Percentiles rank a stretch among this genome's conserved stretches.
These are phyloP conservation scores for Cenopis cana DNA, from an alignment of 2,888 invertebrate genomes.

Conservation along the genomic window DNA sequence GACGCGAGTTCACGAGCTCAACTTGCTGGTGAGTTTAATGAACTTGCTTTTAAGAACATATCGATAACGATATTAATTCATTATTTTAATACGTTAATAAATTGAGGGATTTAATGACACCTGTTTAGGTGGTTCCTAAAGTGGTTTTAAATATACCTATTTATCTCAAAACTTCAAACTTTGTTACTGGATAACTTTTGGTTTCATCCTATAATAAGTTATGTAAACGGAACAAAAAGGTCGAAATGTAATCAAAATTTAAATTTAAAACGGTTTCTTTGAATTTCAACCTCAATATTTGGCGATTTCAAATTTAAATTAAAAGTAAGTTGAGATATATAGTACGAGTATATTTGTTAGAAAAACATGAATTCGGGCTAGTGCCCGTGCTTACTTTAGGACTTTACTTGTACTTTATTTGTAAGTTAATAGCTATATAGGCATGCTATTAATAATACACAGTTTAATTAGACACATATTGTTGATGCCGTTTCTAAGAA, in stretches of 20 bases:
- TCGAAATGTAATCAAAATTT: constrained; percentile 7
- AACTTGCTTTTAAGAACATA: constrained; percentile 16
- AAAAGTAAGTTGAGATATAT: no score
- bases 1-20: constrained; percentile 60
- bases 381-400: neutral
- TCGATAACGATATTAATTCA: neutral
- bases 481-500: no score
- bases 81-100: neutral
- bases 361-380: neutral
- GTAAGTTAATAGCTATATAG: no score
- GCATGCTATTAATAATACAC: no score
- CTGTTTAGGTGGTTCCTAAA: no score
- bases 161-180: neutral
- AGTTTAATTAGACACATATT: no score
- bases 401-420: no score
- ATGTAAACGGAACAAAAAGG: constrained; percentile 24
- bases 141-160: no score
- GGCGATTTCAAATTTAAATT: neutral
- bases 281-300: neutral
- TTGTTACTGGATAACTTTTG: constrained; percentile 5
- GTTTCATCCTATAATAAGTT: constrained; percentile 11
- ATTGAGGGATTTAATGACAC: neutral
- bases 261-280: constrained; percentile 11
- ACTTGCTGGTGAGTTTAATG: constrained; percentile 66
- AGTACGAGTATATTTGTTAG: neutral